Conservation (phyloP, 2,797 vertebrate genomes). For the Myotis daubentonii region DNA sequence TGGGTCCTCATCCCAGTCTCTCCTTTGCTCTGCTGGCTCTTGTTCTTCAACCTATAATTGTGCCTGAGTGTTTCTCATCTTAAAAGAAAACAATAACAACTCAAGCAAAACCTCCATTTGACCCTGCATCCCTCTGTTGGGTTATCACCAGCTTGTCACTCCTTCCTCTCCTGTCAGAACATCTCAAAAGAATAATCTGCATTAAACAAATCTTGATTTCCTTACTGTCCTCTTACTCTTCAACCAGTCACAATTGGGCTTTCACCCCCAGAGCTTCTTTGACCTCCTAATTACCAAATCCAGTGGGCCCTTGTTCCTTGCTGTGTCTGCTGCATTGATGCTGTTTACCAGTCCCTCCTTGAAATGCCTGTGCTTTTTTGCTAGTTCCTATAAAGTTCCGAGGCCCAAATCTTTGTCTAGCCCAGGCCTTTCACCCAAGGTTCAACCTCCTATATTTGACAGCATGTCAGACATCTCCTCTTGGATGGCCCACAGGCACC, state of each 20-base stretch:
- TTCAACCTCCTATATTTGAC: background rate
- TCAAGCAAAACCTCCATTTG: conserved; percentile 45
- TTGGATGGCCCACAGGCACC: background rate
- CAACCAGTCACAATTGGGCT: background rate
- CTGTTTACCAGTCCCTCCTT: conserved; percentile 14
- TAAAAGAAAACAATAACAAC: conserved; percentile 42
- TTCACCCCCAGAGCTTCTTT: conserved; percentile 1
- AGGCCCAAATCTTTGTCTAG: conserved; percentile 31
- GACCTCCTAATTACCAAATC: conserved; percentile 31
- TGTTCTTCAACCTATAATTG: conserved; percentile 39
- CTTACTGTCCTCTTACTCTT: conserved; percentile 23
- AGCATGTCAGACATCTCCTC: background rate
- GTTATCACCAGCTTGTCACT: conserved; percentile 33
- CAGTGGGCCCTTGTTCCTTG: background rate
- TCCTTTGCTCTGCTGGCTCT: conserved; percentile 54
- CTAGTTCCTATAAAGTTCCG: background rate
- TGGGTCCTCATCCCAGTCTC: conserved; percentile 23
- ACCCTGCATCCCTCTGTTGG: conserved; percentile 26
- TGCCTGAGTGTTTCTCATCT: conserved; percentile 46
- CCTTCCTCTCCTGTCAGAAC: background rate
- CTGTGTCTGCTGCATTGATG: background rate
- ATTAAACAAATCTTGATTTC: background rate
- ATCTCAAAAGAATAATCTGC: conserved; percentile 31
- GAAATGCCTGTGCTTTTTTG: conserved; percentile 40
- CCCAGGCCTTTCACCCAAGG: background rate